phyloP scores from a whole-genome alignment of 2,888 invertebrate genomes.

The Caenorhabditis sp. region DNA sequence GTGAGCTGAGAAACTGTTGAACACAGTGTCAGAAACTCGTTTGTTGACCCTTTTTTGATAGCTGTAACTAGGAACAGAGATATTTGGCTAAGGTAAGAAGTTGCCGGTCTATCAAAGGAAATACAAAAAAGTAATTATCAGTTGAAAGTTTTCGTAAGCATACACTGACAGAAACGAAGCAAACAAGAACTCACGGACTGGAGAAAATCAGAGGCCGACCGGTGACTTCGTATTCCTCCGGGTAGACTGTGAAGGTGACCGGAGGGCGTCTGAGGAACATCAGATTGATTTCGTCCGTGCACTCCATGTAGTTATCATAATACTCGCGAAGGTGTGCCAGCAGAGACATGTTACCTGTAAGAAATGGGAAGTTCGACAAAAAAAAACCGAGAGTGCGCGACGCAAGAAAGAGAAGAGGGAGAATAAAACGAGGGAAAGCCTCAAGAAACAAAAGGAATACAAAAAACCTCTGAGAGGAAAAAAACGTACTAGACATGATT shows the following conservation, averaged over 20 bases:
- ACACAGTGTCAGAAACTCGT: too few species aligned
- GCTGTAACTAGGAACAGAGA: too few species aligned
- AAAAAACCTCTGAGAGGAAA: too few species aligned
- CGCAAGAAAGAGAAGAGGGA: background rate
- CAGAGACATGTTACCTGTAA: constrained; percentile 24
- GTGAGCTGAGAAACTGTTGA: too few species aligned
- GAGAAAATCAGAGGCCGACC: constrained; percentile 11
- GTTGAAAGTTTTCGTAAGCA: too few species aligned
- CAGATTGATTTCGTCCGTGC: constrained; percentile 6
- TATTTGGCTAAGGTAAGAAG: too few species aligned
- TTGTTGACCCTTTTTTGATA: too few species aligned
- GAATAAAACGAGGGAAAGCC: background rate
- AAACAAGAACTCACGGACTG: constrained; percentile 15
- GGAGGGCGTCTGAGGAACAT: constrained; percentile 27
- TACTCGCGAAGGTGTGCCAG: constrained; percentile 24
- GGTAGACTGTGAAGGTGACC: constrained; percentile 21
- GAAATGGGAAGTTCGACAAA: background rate
- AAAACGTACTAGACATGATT: background rate
- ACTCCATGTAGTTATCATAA: constrained; percentile 23
- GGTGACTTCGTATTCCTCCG: constrained; percentile 2
- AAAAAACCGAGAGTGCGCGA: background rate
- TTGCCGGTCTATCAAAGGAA: too few species aligned
- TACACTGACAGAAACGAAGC: too few species aligned
- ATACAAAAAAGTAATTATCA: too few species aligned
- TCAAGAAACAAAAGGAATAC: too few species aligned